Evolutionary conservation across 2,113 vertebrate species (phyloP).

Genomic region (Istiophorus platypterus): DNA sequence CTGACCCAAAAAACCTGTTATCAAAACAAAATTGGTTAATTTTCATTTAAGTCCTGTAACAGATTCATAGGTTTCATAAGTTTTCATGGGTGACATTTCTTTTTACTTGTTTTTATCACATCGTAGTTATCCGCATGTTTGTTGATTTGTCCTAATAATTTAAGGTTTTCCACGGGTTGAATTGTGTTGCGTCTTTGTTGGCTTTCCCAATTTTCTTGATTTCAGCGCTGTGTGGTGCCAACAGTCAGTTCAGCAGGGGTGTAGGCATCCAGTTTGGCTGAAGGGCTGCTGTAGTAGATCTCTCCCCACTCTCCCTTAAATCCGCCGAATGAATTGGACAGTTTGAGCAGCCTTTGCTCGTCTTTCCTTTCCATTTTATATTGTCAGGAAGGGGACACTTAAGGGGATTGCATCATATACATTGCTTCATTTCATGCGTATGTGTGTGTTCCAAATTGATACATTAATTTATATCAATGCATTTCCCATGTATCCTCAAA

Average conservation of each 20-base stretch:
- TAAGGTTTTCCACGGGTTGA: neutral
- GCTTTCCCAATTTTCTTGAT: slow-evolving; percentile 28
- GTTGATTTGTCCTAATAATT: no score
- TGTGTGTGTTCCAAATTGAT: slow-evolving; percentile 40
- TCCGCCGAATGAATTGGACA: slow-evolving; percentile 67
- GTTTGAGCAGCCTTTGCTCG: slow-evolving; percentile 59
- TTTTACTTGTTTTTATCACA: no score
- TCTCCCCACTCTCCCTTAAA: slow-evolving; percentile 11
- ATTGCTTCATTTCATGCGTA: slow-evolving; percentile 19
- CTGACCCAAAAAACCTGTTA: no score
- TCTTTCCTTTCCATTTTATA: slow-evolving; percentile 35
- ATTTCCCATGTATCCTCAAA: slow-evolving; percentile 30
- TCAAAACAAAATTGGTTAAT: no score
- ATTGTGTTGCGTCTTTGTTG: slow-evolving; percentile 20
- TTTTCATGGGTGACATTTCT: no score
- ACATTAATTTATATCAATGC: slow-evolving; percentile 24
- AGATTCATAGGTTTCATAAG: no score
- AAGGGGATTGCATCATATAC: slow-evolving; percentile 31
- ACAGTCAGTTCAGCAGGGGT: slow-evolving; percentile 41
- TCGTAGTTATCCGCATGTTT: no score
- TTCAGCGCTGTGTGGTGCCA: slow-evolving; percentile 39
- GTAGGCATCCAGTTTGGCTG: slow-evolving; percentile 53
- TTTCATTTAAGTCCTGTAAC: no score
- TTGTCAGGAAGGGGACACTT: slow-evolving; percentile 40
- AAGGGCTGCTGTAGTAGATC: slow-evolving; percentile 30